These are phyloP conservation scores for Gasterosteus nipponicus DNA, from an alignment of 2,113 vertebrate genomes.

Conservation along the genomic window DNA sequence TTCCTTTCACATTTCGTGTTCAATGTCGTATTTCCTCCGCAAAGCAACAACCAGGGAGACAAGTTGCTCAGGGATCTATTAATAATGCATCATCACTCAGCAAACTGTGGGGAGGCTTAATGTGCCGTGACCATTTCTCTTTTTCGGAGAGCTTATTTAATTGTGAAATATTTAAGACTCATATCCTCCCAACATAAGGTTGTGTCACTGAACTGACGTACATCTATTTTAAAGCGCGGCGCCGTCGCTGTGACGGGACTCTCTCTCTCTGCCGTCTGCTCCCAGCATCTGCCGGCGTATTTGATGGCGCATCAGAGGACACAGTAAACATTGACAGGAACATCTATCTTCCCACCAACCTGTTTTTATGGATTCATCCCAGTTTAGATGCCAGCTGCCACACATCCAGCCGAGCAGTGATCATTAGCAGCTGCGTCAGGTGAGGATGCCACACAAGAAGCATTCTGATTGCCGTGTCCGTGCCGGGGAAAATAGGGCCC, in stretches of 20 bases:
- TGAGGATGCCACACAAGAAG: not conserved
- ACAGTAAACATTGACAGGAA: constrained; percentile 63
- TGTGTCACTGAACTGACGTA: constrained; percentile 37
- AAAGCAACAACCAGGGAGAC: constrained; percentile 26
- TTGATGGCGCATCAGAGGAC: constrained; percentile 64
- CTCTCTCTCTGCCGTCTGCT: constrained; percentile 49
- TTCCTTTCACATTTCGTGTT: constrained; percentile 30
- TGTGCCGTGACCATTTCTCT: constrained; percentile 35
- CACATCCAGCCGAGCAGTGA: constrained; percentile 40
- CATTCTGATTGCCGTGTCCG: constrained; percentile 31
- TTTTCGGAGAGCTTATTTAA: constrained; percentile 30
- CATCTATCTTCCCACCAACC: constrained; percentile 54
- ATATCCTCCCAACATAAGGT: constrained; percentile 45
- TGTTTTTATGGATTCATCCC: constrained; percentile 47
- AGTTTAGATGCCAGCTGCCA: constrained; percentile 38
- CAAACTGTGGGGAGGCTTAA: constrained; percentile 35
- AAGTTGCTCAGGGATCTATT: constrained; percentile 26
- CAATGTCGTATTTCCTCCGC: constrained; percentile 17
- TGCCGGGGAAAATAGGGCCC: constrained; percentile 21
- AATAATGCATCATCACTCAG: constrained; percentile 53
- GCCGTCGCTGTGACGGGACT: constrained; percentile 27
- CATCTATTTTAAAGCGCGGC: constrained; percentile 42
- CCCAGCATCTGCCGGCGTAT: constrained; percentile 48
- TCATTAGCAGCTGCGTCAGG: constrained; percentile 40
- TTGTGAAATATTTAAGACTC: constrained; percentile 63